Base-by-base conservation (phyloP, 2,797 vertebrate species). In the Sebastes aleutianus region DNA sequence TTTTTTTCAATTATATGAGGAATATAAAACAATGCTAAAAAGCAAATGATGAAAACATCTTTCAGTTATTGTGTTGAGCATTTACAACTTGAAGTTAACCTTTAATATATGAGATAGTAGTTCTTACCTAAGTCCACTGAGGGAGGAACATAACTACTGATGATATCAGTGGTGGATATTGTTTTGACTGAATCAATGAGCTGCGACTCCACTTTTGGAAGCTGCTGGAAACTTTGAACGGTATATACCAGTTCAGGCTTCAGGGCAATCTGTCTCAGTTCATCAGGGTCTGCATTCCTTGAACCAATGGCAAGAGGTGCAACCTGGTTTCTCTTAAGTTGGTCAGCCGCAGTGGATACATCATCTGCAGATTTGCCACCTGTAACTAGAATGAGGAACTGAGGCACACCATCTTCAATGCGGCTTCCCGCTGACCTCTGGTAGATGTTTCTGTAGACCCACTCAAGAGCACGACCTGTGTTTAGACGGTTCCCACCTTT, bases 331-430 rank as follows among this genome's bases (percentile, higher is more conserved):
- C 90, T 94, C 93, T 98, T 99, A 36, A 99, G 91, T 88, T 97
- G 96, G 3, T 86, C 80, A 0, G 96, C 97, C 1, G 97, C 87
- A 1, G 91, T 85, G 1, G 94, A 95, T 1, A 99, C 96, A 79
- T 98, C 96, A 47, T 99, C 99, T 0, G 93, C 78, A 0, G 98
- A 97, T 73, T 91, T 96, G 82, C 96, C 96, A 0, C 97, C 97
- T 1, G 96, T 96, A 68, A 99, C 91, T 75, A 99, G 63, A 79
- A 99, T 92, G 85, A 99, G 92, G 90, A 99, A 98, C 92, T 99
- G 99, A 0, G 99, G 98, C 27, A 99, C 96, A 0, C 96, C 95
- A 4, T 99, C 98, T 76, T 99, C 98, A 6, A 98, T 94, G 16
- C 99, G 96, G 85, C 98, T 99, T 78, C 98, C 99, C 0, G 96